Conservation (phyloP, 2,113 vertebrate genomes). For the Coturnix japonica region DNA sequence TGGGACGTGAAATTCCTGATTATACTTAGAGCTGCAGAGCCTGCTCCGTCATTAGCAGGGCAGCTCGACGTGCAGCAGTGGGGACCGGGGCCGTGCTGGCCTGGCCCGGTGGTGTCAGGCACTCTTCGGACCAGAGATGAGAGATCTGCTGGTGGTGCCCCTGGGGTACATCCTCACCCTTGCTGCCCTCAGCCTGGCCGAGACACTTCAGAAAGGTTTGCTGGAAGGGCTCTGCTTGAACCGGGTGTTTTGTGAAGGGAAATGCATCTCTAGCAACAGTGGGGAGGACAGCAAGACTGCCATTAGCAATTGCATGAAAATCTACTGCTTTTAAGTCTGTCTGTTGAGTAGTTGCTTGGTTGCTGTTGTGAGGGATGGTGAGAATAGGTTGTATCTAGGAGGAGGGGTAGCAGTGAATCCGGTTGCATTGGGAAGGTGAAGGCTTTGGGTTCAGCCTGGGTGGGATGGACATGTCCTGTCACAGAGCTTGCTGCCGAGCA, state of each 20-base stretch:
- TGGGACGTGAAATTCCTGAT: slow-evolving; percentile 84
- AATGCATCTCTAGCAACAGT: not conserved
- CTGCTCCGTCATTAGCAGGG: slow-evolving; percentile 64
- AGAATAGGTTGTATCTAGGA: not conserved
- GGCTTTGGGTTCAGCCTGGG: not conserved
- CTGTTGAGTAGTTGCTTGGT: not conserved
- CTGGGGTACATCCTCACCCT: slow-evolving; percentile 79
- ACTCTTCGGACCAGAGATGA: slow-evolving; percentile 84
- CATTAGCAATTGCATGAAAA: accelerated
- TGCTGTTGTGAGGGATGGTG: not conserved
- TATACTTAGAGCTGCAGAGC: slow-evolving; percentile 82
- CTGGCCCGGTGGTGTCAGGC: slow-evolving; percentile 61
- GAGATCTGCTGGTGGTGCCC: slow-evolving; percentile 78
- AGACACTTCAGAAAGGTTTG: slow-evolving; percentile 89
- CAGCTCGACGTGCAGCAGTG: slow-evolving; percentile 73
- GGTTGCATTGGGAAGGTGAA: not conserved
- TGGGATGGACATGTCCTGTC: not conserved
- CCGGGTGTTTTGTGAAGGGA: not conserved
- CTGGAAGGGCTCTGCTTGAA: slow-evolving; percentile 1
- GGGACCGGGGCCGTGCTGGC: slow-evolving; percentile 40
- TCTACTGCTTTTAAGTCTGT: not conserved
- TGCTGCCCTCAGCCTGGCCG: slow-evolving; percentile 79
- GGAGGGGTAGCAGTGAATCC: accelerated
- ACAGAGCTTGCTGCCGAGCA: not conserved
- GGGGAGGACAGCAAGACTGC: not conserved